Base-by-base conservation (phyloP, 2,797 vertebrate genomes). In the Carduelis carduelis region DNA sequence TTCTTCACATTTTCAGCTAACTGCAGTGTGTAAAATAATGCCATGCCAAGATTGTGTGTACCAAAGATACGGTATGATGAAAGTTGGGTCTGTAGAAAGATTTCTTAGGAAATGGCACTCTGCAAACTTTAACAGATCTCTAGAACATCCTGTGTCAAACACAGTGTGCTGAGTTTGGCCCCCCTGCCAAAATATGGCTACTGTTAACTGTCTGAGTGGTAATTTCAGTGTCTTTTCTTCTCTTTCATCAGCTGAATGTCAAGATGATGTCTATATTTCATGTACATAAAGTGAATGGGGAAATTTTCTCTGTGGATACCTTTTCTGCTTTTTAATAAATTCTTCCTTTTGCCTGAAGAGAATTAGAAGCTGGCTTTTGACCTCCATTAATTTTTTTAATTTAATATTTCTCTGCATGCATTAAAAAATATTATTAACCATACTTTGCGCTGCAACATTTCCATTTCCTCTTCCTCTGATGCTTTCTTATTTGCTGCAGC, bases 341-440 rank as follows among this genome's bases (percentile, higher is more conserved):
- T 91, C 82, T 89, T 94, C 52, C 93, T 94, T 96, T 97, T 91
- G 89, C 93, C 88, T 96, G 91, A 96, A 96, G 97, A 96, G 94
- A 94, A 96, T 95, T 95, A 91, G 72, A 96, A 92, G 39, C 60
- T 96, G 89, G 47, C 87, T 97, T 98, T 96, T 92, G 78, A 94
- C 92, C 95, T 97, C 91, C 88, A 87, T 94, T 97, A 96, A 94
- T 97, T 96, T 96, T 96, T 96, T 95, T 88, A 96, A 97, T 95
- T 88, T 96, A 94, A 49, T 90, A 89, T 79, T 96, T 95, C 93
- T 95, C 88, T 76, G 74, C 44, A 89, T 79, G 86, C 53, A 93
- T 90, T 77, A 60, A 95, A 93, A 93, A 59, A 83, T 76, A 86
- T 80, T 95, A 82, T 75, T 96, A 93, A 64, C 56, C 57, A 50